Base-by-base conservation (phyloP, 2,113 vertebrate genomes). In the Stomatorhinus ivindoensis region DNA sequence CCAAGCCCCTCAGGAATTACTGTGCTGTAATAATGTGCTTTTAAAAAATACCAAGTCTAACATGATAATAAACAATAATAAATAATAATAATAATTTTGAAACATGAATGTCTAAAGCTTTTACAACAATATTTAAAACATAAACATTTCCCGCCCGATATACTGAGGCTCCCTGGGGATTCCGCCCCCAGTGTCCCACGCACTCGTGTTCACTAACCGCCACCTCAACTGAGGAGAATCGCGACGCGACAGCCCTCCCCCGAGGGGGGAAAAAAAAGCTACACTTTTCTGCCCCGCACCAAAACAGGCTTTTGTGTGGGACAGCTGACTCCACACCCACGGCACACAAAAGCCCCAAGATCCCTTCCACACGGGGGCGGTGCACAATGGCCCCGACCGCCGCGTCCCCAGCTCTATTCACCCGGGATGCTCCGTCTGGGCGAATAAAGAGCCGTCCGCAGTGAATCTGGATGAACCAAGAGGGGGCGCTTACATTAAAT, bases 381-480 rank as follows among this genome's bases (percentile, higher is more conserved):
- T 15, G 15, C 86, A 88, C 88, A 89, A 89, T 39, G 15, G 24
- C 46, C 55, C 82, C 0, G 35, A 31, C 44, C 17, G 46, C 88
- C 55, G 65, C 17, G 27, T 87, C 89, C 89, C 91, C 53, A 91
- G 91, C 93, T 92, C 89, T 89, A 90, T 92, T 92, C 90, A 91
- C 27, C 27, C 17, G 5, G 11, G 3, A n/a, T 27, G 46, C 85
- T 27, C 24, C 50, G 85, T 53, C 85, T 51, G 90, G 90, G 13
- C 47, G 88, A 90, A 92, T 86, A 91, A 91, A 92, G 89, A 90
- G 90, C 88, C 27, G 4, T 84, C 82, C 90, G 89, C 90, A 86
- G 89, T 21, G 35, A 92, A 91, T 94, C 93, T 92, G 90, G 90
- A 89, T 48, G 88, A 84, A 89, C 84, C 84, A 85, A 91, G 89